Evolutionary conservation across 2,888 invertebrate genomes (phyloP).

Genomic region (Tipula unca): DNA sequence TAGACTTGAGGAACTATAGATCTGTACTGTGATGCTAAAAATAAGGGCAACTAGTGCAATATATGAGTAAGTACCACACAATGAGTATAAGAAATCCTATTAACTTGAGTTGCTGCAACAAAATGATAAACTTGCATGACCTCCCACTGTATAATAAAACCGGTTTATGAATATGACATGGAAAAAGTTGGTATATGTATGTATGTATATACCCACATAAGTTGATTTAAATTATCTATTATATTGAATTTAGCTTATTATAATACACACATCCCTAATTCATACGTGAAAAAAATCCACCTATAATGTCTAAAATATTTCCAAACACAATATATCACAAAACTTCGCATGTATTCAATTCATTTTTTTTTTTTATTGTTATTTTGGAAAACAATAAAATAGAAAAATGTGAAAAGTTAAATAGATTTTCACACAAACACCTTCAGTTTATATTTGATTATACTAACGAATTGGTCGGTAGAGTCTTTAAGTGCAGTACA

Average conservation of each 20-base stretch:
- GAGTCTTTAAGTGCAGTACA: background rate
- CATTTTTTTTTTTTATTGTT: background rate
- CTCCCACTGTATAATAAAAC: background rate
- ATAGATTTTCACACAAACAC: constrained; percentile 8
- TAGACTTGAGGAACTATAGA: too few species aligned
- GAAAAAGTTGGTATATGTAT: background rate
- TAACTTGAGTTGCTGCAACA: too few species aligned
- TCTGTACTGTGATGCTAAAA: too few species aligned
- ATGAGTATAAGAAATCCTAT: too few species aligned
- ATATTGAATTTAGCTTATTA: background rate
- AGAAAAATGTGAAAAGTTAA: background rate
- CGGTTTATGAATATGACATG: background rate
- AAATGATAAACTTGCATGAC: too few species aligned
- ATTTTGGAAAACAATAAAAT: background rate
- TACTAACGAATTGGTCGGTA: background rate
- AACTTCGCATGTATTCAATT: background rate
- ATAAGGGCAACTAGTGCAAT: too few species aligned
- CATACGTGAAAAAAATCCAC: background rate
- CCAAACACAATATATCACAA: background rate
- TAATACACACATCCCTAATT: background rate
- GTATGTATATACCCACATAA: background rate
- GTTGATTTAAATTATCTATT: background rate
- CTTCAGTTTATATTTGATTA: background rate
- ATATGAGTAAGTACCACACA: too few species aligned
- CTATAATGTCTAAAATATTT: background rate